Evolutionary conservation across 2,888 invertebrate species (phyloP).

Genomic region (Melangyna quadrimaculata): DNA sequence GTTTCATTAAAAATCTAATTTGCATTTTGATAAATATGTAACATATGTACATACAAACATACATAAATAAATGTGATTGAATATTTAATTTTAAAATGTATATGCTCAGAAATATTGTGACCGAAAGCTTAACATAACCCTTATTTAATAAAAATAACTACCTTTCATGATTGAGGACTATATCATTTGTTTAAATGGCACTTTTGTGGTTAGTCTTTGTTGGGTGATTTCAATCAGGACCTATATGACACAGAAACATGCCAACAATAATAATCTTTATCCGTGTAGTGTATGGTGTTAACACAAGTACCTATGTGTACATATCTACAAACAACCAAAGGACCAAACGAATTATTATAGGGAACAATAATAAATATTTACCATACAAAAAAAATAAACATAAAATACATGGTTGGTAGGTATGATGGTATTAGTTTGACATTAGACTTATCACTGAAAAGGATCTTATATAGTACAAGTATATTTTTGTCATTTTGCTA

Average conservation of each 20-base stretch:
- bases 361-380: neutral
- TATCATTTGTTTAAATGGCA: conserved; percentile 30
- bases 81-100: too few species aligned
- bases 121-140: too few species aligned
- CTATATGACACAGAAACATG: conserved; percentile 2
- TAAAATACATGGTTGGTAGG: neutral
- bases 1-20: too few species aligned
- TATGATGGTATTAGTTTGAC: neutral
- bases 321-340: too few species aligned
- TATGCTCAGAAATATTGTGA: too few species aligned
- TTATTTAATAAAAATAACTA: neutral
- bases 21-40: too few species aligned
- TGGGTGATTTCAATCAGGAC: conserved; percentile 11
- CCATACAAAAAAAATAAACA: neutral
- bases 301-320: too few species aligned
- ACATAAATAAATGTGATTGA: too few species aligned
- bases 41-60: too few species aligned
- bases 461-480: neutral
- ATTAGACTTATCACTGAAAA: neutral
- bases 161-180: conserved; percentile 8
- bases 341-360: neutral
- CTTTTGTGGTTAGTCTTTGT: neutral
- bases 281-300: neutral
- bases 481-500: too few species aligned
- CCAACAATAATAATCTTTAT: neutral